Evolutionary conservation across 2,113 vertebrate genomes (phyloP).

Genomic region (Campylomormyrus numenius): DNA sequence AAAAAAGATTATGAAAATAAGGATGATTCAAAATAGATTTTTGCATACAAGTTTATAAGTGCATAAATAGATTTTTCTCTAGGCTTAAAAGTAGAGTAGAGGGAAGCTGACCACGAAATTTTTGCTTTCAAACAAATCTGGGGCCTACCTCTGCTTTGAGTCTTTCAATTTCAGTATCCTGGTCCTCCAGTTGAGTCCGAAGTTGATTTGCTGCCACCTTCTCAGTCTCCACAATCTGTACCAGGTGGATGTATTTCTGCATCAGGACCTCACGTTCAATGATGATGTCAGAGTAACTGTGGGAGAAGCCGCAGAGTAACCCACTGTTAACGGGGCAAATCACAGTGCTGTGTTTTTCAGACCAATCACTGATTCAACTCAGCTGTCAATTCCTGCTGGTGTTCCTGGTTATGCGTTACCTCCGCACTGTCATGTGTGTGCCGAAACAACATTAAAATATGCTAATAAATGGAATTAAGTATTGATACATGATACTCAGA

Average conservation of each 20-base stretch:
- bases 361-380: background rate
- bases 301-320: background rate
- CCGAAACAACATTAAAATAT: background rate
- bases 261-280: slow-evolving; percentile 89
- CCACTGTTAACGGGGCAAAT: background rate
- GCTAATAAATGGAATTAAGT: background rate
- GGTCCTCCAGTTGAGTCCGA: slow-evolving; percentile 75
- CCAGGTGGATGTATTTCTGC: slow-evolving; percentile 97
- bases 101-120: background rate
- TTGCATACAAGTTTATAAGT: background rate
- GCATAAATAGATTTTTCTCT: background rate
- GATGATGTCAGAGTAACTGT: slow-evolving; percentile 85
- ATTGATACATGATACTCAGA: background rate
- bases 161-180: slow-evolving; percentile 76
- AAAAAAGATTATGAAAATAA: background rate
- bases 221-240: slow-evolving; percentile 94
- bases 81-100: background rate
- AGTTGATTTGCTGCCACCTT: slow-evolving; percentile 90
- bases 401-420: background rate
- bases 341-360: background rate
- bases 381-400: background rate
- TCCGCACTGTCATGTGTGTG: background rate
- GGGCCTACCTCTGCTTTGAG: slow-evolving; percentile 71
- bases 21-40: background rate
- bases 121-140: background rate